Evolutionary conservation across 2,797 vertebrate genomes (phyloP), one percentile per base, ranked within the genome.

Genomic region (Acanthurus leucopareius): DNA sequence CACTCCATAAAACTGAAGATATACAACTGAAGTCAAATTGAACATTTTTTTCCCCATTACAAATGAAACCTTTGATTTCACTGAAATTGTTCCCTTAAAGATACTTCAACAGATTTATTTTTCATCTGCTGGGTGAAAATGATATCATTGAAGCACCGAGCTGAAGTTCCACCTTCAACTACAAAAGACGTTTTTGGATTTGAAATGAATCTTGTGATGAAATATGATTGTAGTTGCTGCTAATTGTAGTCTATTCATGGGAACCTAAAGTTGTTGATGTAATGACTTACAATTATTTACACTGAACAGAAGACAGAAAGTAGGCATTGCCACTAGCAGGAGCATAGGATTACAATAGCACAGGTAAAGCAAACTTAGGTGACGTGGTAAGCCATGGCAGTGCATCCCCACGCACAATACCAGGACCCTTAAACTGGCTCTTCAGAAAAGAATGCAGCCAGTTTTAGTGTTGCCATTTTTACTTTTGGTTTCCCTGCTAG

Each of bases 41-140:
- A 87, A 80, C 35, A 1, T 68, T 83, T 63, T 77, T 25, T 13
- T 47, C 9, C 20, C 54, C 25, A 45, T 75, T 66, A 66, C 60
- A 73, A 84, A 80, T 82, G 59, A 86, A 83, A 83, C 68, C 77
- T 86, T 86, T 81, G 77, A 84, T 89, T 86, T 75, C 25, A 79
- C 35, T 78, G 28, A 74, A 79, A 83, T 79, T 51, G 38, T 77
- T 86, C 57, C 51, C 51, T 74, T 78, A 63, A 78, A 84, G 61
- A 75, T 63, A 58, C 48, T 82, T 64, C n/a, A 73, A 48, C 16
- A 49, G 62, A 68, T 74, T 65, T 71, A n/a, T 38, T 54, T 59
- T 75, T 53, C 54, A 54, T 84, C 60, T 75, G 47, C 78, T 42
- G 11, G 22, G 16, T 10, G 22, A 20, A 74, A 80, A 67, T 82